phyloP scores from a whole-genome alignment of 2,113 vertebrate genomes.

The Telmatochromis sp. region DNA sequence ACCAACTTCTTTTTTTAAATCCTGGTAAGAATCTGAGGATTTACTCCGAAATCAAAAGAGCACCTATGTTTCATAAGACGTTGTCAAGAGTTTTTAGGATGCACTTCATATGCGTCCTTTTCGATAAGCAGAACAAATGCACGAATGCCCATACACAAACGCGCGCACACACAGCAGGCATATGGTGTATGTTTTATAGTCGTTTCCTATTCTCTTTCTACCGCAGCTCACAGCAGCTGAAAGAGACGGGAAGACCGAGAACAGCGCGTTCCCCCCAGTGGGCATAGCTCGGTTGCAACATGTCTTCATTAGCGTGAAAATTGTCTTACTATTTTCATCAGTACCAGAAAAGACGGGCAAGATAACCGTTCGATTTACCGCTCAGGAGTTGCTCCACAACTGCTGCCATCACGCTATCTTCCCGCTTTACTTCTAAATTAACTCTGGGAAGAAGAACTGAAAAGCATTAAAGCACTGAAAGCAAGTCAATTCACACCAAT shows the following conservation, averaged over 20 bases:
- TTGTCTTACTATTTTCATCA: constrained; percentile 59
- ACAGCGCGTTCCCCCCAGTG: constrained; percentile 46
- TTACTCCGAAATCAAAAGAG: neutral
- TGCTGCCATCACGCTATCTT: neutral
- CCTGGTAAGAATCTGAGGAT: neutral
- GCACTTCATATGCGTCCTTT: neutral
- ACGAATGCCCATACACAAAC: neutral
- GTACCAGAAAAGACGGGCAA: neutral
- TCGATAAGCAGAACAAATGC: constrained; percentile 39
- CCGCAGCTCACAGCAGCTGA: constrained; percentile 47
- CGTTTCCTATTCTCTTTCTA: constrained; percentile 67
- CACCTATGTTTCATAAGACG: neutral
- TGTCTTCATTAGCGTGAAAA: constrained; percentile 58
- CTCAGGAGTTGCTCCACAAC: neutral
- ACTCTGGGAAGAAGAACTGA: constrained; percentile 16
- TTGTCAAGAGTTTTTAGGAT: neutral
- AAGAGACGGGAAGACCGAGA: constrained; percentile 34
- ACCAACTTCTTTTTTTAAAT: neutral
- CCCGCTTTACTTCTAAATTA: constrained; percentile 1
- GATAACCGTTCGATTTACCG: constrained; percentile 9
- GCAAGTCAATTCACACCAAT: constrained; percentile 28
- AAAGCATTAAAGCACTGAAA: constrained; percentile 25
- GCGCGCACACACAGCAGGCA: constrained; percentile 7
- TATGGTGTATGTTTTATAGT: constrained; percentile 46
- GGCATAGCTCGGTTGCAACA: constrained; percentile 52